Evolutionary conservation across 92 coral and sea anemone species (phyloP), one percentile per base, ranked within the genome.

Genomic region (Bergia sp.): DNA sequence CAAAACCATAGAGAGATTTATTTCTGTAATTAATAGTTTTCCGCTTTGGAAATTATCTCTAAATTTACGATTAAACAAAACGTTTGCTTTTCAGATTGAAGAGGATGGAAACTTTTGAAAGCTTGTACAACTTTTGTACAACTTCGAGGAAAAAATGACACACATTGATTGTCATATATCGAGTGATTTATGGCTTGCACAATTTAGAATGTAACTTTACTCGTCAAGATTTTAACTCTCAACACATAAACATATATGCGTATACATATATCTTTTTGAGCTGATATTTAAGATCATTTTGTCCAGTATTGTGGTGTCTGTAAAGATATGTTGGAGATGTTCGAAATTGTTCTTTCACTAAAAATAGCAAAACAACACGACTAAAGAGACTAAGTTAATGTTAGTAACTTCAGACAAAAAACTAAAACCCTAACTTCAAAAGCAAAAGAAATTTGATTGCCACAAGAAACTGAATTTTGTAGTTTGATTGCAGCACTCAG

Each of bases 241-340:
- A 44, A 76, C 10, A 16, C 8, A 61, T 61, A 61, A 23, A 18
- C 5, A 18, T 20, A 61, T 21, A 73, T 37, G 37, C 37, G 9
- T 37, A 36, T 23, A 69, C 36, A n/a, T 9, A n/a, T 37, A 69
- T 8, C 21, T 49, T 38, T 82, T 66, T 66, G 41, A 41, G 21
- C 76, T 82, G 58, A 82, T 82, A 38, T 43, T 41, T 71, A 66
- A 40, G 21, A 65, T 74, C 79, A 39, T 76, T 65, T 82, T 20
- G 40, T 20, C 23, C 18, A 21, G 85, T 61, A 81, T 57, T 81
- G 80, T 16, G 16, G 42, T 81, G 67, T 81, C 85, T 81, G 29
- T 53, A 80, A 80, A 21, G 77, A 73, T 73, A 38, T 73, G 42
- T 73, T 73, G 7, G 50, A 76, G 37, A 76, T 41, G 80, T 16